Evolutionary conservation across 2,113 vertebrate species (phyloP), one percentile per base, ranked within the genome.

Genomic region (Oryzias curvinotus): DNA sequence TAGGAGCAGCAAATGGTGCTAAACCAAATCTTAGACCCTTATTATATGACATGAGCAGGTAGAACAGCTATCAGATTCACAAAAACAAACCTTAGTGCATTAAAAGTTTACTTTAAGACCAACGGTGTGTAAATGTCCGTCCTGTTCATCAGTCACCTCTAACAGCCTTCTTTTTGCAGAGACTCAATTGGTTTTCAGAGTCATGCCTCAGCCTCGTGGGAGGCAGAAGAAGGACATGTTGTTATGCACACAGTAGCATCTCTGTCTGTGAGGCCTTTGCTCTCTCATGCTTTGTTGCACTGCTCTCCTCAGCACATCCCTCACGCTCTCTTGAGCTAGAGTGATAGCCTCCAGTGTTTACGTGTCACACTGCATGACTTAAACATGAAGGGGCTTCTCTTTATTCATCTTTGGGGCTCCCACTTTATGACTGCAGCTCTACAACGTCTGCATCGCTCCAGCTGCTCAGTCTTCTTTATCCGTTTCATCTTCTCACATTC

Each of bases 341-440:
- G 48, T 13, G 55, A 60, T 65, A 70, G 79, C 84, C 81, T 84
- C 72, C 71, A 71, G 83, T 83, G 79, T 80, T 84, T 81, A 80
- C 42, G 65, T 51, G 61, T 83, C 83, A 81, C 63, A 41, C 75
- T 48, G 62, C 73, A 83, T 88, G 81, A 89, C 79, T 87, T 83
- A 84, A 80, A 80, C 86, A 83, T 89, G 79, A 80, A 78, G 85
- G 70, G 58, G 56, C 69, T 68, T 48, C 76, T 78, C 73, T 83
- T 84, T 83, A 87, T 85, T 86, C 80, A 83, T 85, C 78, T 78
- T 48, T 14, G 48, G 69, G 76, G 68, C 73, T 80, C 83, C 74
- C 57, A 47, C 52, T 25, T 81, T n/a, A 45, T 15, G 63, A 77
- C 58, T 1, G 7, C 3, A n/a, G 19, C 74, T 73, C 51, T 50